Percentiles rank a stretch among this genome's conserved stretches.
These are phyloP conservation scores for Balanococcus diminutus DNA, from an alignment of 2,888 invertebrate species.

Conservation along the genomic window DNA sequence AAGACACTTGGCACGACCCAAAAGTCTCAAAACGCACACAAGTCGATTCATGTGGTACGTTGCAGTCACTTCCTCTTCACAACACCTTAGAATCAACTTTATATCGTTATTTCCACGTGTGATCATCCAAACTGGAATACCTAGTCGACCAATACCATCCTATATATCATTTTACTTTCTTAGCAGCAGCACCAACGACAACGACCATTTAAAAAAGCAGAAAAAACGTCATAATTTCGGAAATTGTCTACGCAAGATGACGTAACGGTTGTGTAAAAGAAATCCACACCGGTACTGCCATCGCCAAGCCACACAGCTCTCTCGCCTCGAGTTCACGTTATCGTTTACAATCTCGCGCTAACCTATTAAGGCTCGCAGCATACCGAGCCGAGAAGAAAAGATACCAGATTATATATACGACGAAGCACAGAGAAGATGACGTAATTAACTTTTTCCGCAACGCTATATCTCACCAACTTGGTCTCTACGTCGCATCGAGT, in stretches of 20 bases:
- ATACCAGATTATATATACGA: background rate
- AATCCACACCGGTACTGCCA: conserved; percentile 3
- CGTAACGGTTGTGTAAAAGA: background rate
- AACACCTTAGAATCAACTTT: too few relatives aligned
- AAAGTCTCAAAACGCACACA: too few relatives aligned
- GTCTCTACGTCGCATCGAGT: background rate
- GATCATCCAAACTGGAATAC: background rate
- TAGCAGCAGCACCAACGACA: background rate
- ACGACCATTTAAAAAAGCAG: background rate
- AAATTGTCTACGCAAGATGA: background rate
- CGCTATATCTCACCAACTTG: background rate
- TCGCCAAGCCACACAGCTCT: background rate
- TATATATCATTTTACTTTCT: background rate
- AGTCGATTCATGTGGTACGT: too few relatives aligned
- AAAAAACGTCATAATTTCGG: conserved; percentile 1
- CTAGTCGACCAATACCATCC: background rate
- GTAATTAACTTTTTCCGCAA: background rate
- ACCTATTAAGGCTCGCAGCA: conserved; percentile 4
- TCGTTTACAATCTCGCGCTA: conserved; percentile 14
- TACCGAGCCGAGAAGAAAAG: background rate
- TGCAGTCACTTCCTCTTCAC: background rate
- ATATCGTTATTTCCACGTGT: background rate
- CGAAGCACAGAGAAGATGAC: background rate
- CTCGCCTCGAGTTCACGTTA: conserved; percentile 4
- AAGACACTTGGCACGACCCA: too few relatives aligned